phyloP scores from a whole-genome alignment of 2,113 vertebrate species.

The Lepus timidus region DNA sequence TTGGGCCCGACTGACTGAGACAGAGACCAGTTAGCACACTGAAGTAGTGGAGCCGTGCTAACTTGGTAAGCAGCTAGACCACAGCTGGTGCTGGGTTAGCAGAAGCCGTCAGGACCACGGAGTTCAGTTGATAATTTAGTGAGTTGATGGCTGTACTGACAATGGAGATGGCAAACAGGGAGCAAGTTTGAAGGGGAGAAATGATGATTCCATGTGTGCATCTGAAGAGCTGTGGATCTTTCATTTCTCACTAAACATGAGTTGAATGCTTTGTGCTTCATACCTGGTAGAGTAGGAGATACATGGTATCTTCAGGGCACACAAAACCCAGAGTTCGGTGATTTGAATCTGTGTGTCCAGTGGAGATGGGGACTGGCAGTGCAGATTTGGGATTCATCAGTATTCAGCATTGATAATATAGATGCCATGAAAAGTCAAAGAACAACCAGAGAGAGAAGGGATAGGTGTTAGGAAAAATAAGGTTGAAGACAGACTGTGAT shows the following conservation, averaged over 20 bases:
- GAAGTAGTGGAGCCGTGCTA: not conserved
- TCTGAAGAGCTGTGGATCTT: not conserved
- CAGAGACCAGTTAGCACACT: not conserved
- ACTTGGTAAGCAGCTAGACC: not conserved
- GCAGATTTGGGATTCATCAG: not conserved
- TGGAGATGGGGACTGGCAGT: not conserved
- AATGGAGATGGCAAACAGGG: not conserved
- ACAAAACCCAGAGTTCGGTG: not conserved
- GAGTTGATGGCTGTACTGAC: not conserved
- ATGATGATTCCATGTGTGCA: not conserved
- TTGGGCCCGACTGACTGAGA: not conserved
- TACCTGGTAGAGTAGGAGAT: not conserved
- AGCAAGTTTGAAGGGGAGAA: not conserved
- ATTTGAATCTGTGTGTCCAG: not conserved
- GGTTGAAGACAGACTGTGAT: not conserved
- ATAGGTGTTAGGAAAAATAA: not conserved
- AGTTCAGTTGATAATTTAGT: not conserved
- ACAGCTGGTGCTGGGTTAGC: not conserved
- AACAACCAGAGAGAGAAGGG: not conserved
- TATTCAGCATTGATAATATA: not conserved
- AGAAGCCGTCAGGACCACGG: not conserved
- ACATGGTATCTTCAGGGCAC: not conserved
- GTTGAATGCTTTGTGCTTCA: not conserved
- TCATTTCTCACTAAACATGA: not conserved
- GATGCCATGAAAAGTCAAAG: not conserved